phyloP scores from a whole-genome alignment of 1,140 invertebrate species.

The Hycleus phaleratus region DNA sequence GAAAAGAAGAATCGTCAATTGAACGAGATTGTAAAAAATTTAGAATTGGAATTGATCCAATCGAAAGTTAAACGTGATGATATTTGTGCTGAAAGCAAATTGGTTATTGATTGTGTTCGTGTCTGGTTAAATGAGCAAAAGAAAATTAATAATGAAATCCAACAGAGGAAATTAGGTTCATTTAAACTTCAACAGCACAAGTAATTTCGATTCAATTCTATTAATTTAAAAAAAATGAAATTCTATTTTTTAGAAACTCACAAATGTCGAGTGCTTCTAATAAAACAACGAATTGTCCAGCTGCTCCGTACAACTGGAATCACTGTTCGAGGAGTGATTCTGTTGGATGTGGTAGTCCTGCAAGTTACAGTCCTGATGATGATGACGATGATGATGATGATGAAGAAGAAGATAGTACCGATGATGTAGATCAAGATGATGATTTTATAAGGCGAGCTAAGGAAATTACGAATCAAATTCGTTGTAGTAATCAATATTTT shows the following conservation, averaged over 20 bases:
- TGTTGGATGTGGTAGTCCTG: neutral
- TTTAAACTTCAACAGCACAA: neutral
- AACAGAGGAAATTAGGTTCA: neutral
- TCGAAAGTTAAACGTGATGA: conserved; percentile 9
- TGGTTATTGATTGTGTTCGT: conserved; percentile 9
- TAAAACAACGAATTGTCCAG: neutral
- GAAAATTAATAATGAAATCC: conserved; percentile 6
- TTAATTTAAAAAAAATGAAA: neutral
- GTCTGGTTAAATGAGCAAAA: conserved; percentile 17
- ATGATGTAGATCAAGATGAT: too few relatives aligned
- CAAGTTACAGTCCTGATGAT: too few relatives aligned
- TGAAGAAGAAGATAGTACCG: too few relatives aligned
- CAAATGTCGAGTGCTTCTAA: neutral
- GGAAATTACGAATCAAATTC: too few relatives aligned
- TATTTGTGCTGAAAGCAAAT: conserved; percentile 12
- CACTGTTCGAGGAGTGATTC: neutral
- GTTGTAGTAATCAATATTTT: too few relatives aligned
- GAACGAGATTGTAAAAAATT: conserved; percentile 5
- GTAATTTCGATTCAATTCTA: neutral
- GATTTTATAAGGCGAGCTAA: too few relatives aligned
- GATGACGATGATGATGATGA: too few relatives aligned
- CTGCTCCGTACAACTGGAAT: neutral
- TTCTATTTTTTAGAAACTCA: neutral
- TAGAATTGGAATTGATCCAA: conserved; percentile 18
- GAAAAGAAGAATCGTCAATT: neutral